Percentiles rank a stretch among this genome's conserved stretches.
Evolutionary conservation across 2,113 vertebrate genomes (phyloP).

Genomic region (Plestiodon gilberti): DNA sequence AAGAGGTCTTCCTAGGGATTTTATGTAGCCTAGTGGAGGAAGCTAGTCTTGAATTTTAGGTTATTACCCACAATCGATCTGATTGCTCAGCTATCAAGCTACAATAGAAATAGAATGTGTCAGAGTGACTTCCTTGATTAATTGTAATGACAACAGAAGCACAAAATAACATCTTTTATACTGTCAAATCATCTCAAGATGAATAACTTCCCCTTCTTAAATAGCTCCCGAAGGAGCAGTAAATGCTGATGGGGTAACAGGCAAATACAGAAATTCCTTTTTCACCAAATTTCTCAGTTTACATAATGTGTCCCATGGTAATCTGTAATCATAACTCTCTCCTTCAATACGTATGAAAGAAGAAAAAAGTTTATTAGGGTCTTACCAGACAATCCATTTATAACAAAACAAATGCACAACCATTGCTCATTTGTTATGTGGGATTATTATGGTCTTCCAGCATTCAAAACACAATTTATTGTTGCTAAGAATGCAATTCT

Average conservation of each 20-base stretch:
- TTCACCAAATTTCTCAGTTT: conserved; percentile 31
- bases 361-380: not conserved
- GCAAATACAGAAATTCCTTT: conserved; percentile 42
- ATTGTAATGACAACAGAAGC: conserved; percentile 58
- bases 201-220: conserved; percentile 54
- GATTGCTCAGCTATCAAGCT: conserved; percentile 28
- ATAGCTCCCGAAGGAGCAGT: conserved; percentile 41
- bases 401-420: not conserved
- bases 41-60: conserved; percentile 22
- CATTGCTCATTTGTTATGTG: not conserved
- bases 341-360: conserved; percentile 25
- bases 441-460: not conserved
- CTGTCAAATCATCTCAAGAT: conserved; percentile 55
- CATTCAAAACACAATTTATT: not conserved
- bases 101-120: not conserved
- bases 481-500: not conserved
- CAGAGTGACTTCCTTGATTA: conserved; percentile 56
- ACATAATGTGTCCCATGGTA: conserved; percentile 25
- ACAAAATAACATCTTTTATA: conserved; percentile 56
- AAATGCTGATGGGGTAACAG: conserved; percentile 46
- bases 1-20: not conserved
- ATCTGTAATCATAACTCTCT: conserved; percentile 14
- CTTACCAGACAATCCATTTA: not conserved
- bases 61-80: not conserved
- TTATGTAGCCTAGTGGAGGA: conserved; percentile 15